phyloP scores from a whole-genome alignment of 1,140 invertebrate genomes.

The Neuroterus valhalla region DNA sequence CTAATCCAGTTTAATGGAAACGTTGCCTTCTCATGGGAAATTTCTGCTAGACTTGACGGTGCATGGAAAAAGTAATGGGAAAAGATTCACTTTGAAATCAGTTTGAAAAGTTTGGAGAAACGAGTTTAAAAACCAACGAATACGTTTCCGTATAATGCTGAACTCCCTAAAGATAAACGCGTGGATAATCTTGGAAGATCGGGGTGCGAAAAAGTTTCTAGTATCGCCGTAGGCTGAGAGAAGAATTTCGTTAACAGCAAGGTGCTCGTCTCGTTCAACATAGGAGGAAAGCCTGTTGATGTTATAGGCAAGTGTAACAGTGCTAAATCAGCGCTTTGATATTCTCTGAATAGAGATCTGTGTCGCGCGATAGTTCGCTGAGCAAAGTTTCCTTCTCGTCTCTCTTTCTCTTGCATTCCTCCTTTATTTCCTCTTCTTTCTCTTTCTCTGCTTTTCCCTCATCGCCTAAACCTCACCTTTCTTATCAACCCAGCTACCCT shows the following conservation, averaged over 20 bases:
- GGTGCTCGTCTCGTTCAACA: constrained; percentile 45
- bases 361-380: constrained; percentile 51
- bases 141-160: neutral
- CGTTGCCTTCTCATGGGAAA: constrained; percentile 23
- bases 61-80: constrained; percentile 8
- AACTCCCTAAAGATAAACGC: neutral
- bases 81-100: constrained; percentile 18
- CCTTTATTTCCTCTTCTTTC: neutral
- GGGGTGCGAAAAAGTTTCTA: neutral
- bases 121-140: constrained; percentile 1
- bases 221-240: constrained; percentile 41
- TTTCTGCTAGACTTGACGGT: constrained; percentile 21
- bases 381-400: constrained; percentile 37
- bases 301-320: constrained; percentile 30
- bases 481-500: constrained; percentile 18
- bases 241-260: constrained; percentile 52
- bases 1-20: constrained; percentile 23
- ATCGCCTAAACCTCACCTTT: constrained; percentile 32
- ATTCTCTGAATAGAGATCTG: constrained; percentile 60
- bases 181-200: neutral
- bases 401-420: constrained; percentile 11
- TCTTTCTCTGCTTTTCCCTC: neutral
- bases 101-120: constrained; percentile 14
- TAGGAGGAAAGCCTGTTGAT: constrained; percentile 6
- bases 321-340: constrained; percentile 57